phyloP scores from a whole-genome alignment of 1,140 invertebrate genomes.

The Gonatopus flavifemur region DNA sequence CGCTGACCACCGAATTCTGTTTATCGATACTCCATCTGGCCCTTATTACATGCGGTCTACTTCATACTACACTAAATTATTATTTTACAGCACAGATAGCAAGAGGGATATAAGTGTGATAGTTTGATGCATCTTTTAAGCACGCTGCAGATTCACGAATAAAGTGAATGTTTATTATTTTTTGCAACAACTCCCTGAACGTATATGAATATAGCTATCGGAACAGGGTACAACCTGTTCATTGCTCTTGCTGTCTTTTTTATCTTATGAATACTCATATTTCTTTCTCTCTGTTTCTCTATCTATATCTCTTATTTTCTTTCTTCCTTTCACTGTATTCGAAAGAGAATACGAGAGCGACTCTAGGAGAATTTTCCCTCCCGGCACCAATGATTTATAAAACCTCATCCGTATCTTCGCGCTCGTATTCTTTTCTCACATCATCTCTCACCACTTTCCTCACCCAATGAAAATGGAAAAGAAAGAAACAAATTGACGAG shows the following conservation, averaged over 20 bases:
- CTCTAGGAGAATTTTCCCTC: too few species aligned
- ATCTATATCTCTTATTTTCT: conserved; percentile 12
- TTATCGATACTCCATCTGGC: too few species aligned
- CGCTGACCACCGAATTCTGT: too few species aligned
- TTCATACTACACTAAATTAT: conserved; percentile 28
- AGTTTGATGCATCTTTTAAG: conserved; percentile 35
- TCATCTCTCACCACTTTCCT: conserved; percentile 19
- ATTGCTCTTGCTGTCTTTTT: conserved; percentile 15
- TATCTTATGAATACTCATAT: neutral
- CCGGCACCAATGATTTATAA: conserved; percentile 15
- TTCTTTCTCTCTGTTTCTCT: neutral
- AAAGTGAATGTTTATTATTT: conserved; percentile 28
- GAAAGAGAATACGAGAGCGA: neutral
- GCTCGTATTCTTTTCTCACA: conserved; percentile 26
- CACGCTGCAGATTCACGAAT: conserved; percentile 34
- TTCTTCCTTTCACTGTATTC: conserved; percentile 6
- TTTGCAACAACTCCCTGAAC: neutral
- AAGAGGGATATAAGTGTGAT: conserved; percentile 31
- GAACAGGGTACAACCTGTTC: too few species aligned
- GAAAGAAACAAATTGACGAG: conserved; percentile 21
- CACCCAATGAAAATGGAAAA: conserved; percentile 26
- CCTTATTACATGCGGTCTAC: too few species aligned
- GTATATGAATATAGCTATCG: too few species aligned
- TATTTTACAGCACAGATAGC: conserved; percentile 24
- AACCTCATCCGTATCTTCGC: conserved; percentile 20